These are phyloP conservation scores for Hoplias malabaricus DNA, from an alignment of 2,113 vertebrate genomes.

Conservation along the genomic window DNA sequence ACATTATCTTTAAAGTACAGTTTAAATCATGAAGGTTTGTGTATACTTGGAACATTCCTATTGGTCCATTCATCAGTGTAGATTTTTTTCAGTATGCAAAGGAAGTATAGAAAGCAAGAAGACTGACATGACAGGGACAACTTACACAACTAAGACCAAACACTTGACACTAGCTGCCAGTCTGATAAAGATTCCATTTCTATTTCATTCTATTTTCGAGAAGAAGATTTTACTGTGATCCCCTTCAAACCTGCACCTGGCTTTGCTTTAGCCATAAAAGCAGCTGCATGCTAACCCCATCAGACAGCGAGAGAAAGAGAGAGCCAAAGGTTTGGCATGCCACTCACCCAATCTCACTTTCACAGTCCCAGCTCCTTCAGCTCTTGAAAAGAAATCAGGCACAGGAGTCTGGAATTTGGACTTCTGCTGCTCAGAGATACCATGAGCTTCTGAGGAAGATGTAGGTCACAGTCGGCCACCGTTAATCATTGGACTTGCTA, in stretches of 20 bases:
- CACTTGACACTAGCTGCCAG: neutral
- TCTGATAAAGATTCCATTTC: neutral
- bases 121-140: no score
- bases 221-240: neutral
- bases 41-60: no score
- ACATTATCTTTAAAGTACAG: no score
- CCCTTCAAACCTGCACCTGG: neutral
- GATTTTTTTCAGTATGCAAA: no score
- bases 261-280: conserved; percentile 9
- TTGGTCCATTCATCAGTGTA: no score
- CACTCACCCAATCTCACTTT: conserved; percentile 13
- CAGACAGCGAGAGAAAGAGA: neutral
- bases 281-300: conserved; percentile 9
- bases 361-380: conserved; percentile 23
- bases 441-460: conserved; percentile 17
- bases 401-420: neutral
- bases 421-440: conserved; percentile 30
- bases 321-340: conserved; percentile 18
- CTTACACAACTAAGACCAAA: neutral
- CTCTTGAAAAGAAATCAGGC: conserved; percentile 4
- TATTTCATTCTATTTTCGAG: neutral
- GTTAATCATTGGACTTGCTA: neutral
- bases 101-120: no score
- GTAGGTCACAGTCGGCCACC: neutral
- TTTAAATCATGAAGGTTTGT: no score